A percentile compares a stretch with the other conserved stretches of the same genome.
Conservation (phyloP, 1,140 invertebrate species). For the Eriosoma lanigerum region DNA sequence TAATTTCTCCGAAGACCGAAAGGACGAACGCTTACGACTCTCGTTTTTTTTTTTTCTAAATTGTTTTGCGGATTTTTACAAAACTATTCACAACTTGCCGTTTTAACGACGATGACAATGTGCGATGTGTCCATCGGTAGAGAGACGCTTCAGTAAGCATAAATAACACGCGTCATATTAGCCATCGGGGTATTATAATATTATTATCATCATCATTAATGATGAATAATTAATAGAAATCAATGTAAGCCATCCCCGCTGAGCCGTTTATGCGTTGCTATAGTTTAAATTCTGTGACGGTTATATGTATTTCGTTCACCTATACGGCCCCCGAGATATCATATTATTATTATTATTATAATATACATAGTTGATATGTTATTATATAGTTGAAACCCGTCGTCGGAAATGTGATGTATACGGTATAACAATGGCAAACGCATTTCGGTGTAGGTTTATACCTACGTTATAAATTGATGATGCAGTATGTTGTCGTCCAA, state of each 20-base stretch:
- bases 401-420: not conserved
- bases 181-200: not conserved
- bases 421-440: not conserved
- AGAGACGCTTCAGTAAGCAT: not conserved
- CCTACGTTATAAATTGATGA: not conserved
- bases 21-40: no score
- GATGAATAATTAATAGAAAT: conserved; percentile 21
- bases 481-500: not conserved
- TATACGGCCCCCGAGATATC: not conserved
- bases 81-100: not conserved
- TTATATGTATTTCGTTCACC: not conserved
- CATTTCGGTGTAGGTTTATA: not conserved
- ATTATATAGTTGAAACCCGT: not conserved
- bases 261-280: not conserved
- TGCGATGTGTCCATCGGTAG: not conserved
- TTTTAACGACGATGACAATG: not conserved
- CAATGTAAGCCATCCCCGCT: no score
- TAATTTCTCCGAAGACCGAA: no score
- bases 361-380: not conserved
- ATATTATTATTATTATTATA: not conserved
- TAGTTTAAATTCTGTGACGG: not conserved
- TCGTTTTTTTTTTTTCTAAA: no score
- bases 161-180: not conserved
- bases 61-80: no score
- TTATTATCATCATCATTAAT: not conserved